A percentile compares a stretch with the other conserved stretches of the same genome.
Evolutionary conservation across 2,888 invertebrate species (phyloP).

Genomic region (Nebria salina): DNA sequence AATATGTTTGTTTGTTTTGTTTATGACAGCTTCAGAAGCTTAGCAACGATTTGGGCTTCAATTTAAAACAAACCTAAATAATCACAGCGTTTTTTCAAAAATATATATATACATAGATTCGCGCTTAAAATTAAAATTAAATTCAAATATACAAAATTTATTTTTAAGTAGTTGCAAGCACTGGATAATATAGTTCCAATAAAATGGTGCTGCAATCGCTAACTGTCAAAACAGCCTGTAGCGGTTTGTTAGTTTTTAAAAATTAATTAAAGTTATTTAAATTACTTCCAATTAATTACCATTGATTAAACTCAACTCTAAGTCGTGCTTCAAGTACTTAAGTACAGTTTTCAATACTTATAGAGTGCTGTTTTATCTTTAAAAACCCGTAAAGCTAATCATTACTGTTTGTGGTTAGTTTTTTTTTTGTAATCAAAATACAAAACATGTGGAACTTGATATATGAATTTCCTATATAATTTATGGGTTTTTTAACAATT

Average conservation of each 20-base stretch:
- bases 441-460: background rate
- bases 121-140: too few relatives aligned
- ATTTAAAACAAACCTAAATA: too few relatives aligned
- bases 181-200: background rate
- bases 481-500: background rate
- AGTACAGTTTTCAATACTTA: background rate
- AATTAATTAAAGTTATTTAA: constrained; percentile 36
- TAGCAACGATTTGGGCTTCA: background rate
- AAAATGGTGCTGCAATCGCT: constrained; percentile 9
- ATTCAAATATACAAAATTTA: background rate
- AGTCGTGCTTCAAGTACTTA: background rate
- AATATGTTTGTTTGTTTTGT: background rate
- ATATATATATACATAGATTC: too few relatives aligned
- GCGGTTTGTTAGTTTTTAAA: constrained; percentile 35
- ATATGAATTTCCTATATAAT: background rate
- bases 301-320: background rate
- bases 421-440: background rate
- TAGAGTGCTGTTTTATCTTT: background rate
- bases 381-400: background rate
- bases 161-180: constrained; percentile 20
- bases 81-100: too few relatives aligned
- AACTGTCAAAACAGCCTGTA: constrained; percentile 21
- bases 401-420: background rate
- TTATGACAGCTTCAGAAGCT: background rate
- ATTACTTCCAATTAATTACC: constrained; percentile 16